These are phyloP conservation scores for Oreochromis niloticus DNA, from an alignment of 2,113 vertebrate genomes.

Conservation along the genomic window DNA sequence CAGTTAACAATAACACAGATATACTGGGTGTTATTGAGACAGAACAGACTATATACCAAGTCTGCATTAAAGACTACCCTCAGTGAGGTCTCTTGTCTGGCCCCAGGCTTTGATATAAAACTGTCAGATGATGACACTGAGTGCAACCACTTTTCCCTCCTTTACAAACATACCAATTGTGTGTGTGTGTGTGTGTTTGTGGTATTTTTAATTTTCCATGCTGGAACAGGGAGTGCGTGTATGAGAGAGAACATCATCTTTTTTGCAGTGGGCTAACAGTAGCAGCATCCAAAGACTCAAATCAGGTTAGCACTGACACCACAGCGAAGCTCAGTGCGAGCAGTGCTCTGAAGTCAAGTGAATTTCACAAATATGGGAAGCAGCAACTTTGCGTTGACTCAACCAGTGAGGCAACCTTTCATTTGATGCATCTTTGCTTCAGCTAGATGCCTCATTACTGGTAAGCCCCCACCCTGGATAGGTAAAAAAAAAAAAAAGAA, in stretches of 20 bases:
- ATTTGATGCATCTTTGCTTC: conserved; percentile 27
- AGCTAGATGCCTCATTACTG: conserved; percentile 51
- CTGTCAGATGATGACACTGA: conserved; percentile 61
- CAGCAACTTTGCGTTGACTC: neutral
- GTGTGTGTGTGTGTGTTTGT: neutral
- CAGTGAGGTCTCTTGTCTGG: conserved; percentile 27
- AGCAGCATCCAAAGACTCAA: conserved; percentile 2
- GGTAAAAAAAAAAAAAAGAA: neutral
- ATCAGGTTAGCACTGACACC: conserved; percentile 13
- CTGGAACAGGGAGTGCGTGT: neutral
- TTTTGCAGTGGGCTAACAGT: neutral
- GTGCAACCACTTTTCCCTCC: conserved; percentile 30
- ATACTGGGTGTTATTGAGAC: neutral
- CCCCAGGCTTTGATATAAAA: conserved; percentile 46
- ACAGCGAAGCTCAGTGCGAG: neutral
- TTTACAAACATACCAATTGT: neutral
- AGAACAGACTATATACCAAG: neutral
- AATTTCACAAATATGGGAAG: neutral
- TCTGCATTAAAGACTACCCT: conserved; percentile 18
- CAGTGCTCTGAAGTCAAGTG: conserved; percentile 22
- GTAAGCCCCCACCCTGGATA: neutral
- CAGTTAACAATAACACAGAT: neutral
- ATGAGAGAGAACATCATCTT: neutral
- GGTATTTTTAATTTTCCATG: neutral
- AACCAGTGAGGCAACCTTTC: neutral